phyloP scores from a whole-genome alignment of 2,797 vertebrate species.

The Numenius phaeopus region DNA sequence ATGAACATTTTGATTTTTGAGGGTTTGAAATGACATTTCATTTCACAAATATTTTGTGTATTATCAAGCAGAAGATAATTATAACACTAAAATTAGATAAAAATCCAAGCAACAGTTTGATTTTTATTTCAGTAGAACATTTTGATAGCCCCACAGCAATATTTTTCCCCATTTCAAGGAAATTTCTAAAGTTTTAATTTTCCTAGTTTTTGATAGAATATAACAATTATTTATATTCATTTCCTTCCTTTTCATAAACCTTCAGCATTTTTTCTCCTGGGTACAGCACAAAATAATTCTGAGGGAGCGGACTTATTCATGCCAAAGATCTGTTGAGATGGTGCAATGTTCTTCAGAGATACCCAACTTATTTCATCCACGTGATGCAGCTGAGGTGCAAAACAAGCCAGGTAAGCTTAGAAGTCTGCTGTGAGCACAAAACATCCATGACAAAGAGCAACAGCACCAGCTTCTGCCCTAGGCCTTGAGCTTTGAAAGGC shows the following conservation, averaged over 20 bases:
- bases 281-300: background rate
- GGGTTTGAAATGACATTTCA: conserved; percentile 3
- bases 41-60: background rate
- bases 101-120: background rate
- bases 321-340: background rate
- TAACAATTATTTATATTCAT: background rate
- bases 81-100: background rate
- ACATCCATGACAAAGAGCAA: background rate
- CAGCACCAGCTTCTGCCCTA: background rate
- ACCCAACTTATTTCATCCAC: background rate
- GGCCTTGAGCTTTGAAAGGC: background rate
- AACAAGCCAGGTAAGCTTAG: background rate
- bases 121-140: background rate
- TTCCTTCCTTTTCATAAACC: background rate
- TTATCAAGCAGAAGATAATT: background rate
- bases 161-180: background rate
- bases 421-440: background rate
- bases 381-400: background rate
- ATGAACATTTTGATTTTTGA: background rate
- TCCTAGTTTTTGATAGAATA: background rate
- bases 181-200: background rate
- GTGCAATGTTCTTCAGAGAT: background rate
- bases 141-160: background rate
- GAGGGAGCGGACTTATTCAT: background rate
- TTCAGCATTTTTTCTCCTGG: background rate